Percentiles rank a stretch among this genome's conserved stretches.
Evolutionary conservation across 2,797 vertebrate species (phyloP).

Genomic region (Kryptopterus vitreolus): DNA sequence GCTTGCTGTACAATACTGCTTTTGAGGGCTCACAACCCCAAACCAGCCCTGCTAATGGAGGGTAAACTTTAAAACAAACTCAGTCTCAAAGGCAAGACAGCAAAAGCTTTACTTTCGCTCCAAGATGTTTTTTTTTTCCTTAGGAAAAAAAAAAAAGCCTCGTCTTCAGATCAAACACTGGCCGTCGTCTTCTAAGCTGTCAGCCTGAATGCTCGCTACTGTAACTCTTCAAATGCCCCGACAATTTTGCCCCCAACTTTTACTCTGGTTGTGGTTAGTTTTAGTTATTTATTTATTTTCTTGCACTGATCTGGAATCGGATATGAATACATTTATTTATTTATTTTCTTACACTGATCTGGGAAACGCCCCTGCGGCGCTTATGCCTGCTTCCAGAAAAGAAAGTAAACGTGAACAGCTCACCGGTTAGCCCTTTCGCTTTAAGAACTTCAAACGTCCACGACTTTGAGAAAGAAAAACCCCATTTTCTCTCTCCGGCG

Average conservation of each 20-base stretch:
- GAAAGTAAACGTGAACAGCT: constrained; percentile 5
- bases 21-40: not conserved
- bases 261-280: not conserved
- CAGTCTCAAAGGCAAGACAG: constrained; percentile 3
- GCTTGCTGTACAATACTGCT: not conserved
- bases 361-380: not conserved
- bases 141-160: constrained; percentile 9
- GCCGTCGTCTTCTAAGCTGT: constrained; percentile 28
- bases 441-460: constrained; percentile 35
- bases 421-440: constrained; percentile 11
- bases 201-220: constrained; percentile 22
- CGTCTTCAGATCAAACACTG: constrained; percentile 1
- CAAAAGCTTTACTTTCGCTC: not conserved
- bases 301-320: constrained; percentile 8
- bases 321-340: too few relatives aligned
- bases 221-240: not conserved
- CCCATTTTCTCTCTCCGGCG: constrained; percentile 21
- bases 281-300: too few relatives aligned
- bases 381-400: not conserved
- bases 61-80: not conserved
- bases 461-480: constrained; percentile 28
- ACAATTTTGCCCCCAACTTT: not conserved
- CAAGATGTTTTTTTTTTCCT: not conserved
- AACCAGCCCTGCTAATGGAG: not conserved
- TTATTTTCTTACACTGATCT: not conserved